These are phyloP conservation scores for Caenorhabditis drosophilae DNA, from an alignment of 2,888 invertebrate species.

Conservation along the genomic window DNA sequence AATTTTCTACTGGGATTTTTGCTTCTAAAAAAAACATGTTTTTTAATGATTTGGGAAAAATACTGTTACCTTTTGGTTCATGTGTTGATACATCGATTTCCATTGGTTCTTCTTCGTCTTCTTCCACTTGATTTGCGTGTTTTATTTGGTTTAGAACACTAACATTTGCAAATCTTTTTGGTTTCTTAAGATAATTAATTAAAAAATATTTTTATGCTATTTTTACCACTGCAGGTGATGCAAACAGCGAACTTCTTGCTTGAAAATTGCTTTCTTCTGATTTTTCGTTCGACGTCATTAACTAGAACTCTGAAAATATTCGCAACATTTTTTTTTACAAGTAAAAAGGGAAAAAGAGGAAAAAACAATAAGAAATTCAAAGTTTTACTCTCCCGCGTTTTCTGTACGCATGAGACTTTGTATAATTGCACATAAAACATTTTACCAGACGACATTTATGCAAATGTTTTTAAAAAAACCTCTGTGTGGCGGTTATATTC, in stretches of 20 bases:
- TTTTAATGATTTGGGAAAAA: too few species aligned
- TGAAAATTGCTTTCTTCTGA: neutral
- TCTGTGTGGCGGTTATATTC: too few species aligned
- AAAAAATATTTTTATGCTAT: neutral
- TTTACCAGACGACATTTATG: neutral
- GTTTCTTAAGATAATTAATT: neutral
- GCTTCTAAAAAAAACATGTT: too few species aligned
- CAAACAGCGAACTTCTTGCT: neutral
- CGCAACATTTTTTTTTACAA: too few species aligned
- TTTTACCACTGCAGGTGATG: neutral
- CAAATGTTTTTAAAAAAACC: too few species aligned
- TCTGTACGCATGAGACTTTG: neutral
- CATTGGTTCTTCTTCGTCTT: slow-evolving; percentile 1
- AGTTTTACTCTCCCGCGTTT: too few species aligned
- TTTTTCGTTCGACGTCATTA: too few species aligned
- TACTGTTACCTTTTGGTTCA: too few species aligned
- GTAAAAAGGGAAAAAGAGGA: too few species aligned
- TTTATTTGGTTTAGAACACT: neutral
- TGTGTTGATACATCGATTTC: neutral
- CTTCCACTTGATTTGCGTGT: neutral
- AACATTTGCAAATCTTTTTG: neutral
- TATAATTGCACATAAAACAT: neutral
- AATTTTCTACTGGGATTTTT: neutral
- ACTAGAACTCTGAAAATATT: too few species aligned
- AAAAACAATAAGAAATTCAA: too few species aligned